Conservation (phyloP, 2,888 invertebrate species). For the Entomobrya multifasciata region DNA sequence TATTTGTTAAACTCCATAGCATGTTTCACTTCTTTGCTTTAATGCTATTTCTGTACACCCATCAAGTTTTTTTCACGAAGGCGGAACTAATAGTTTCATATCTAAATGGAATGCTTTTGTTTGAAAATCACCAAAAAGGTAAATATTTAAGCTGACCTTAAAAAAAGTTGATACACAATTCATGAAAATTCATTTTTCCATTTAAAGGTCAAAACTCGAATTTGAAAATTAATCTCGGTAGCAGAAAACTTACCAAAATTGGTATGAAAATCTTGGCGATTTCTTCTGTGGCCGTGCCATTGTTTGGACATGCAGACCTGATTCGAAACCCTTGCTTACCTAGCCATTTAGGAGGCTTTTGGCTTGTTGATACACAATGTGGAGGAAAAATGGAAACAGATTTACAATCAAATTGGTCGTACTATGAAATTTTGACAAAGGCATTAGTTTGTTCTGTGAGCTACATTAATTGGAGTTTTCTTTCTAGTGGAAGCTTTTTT, state of each 20-base stretch:
- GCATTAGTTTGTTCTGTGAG: background rate
- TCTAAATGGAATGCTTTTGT: no score
- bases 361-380: background rate
- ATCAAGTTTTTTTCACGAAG: no score
- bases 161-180: no score
- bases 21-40: no score
- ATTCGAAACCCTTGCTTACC: constrained; percentile 22
- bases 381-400: background rate
- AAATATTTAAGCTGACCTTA: no score
- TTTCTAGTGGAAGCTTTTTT: background rate
- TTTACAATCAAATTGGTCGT: background rate
- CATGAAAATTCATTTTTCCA: no score
- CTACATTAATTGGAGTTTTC: constrained; percentile 35
- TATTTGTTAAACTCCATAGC: no score
- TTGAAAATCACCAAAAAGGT: no score
- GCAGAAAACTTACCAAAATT: background rate
- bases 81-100: background rate
- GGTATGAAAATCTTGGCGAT: background rate
- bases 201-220: no score
- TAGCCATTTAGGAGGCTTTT: constrained; percentile 26
- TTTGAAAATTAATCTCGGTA: no score
- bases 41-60: no score
- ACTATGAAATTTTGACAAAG: background rate
- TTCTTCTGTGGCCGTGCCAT: background rate
- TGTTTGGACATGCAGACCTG: constrained; percentile 6